Evolutionary conservation across 2,888 invertebrate genomes (phyloP).

Genomic region (Mellilla xanthometata): DNA sequence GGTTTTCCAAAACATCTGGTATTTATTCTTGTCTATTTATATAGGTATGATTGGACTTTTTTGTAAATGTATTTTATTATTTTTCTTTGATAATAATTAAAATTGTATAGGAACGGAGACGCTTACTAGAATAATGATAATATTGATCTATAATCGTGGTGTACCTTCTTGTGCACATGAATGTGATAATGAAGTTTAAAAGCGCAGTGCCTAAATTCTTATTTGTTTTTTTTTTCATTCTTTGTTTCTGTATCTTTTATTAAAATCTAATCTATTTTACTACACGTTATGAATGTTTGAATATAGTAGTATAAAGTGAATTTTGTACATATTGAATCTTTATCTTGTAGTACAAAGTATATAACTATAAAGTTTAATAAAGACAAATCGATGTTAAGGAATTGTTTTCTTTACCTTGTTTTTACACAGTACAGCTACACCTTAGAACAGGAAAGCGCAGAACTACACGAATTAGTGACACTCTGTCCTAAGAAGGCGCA

Average conservation of each 20-base stretch:
- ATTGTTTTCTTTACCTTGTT: constrained; percentile 11
- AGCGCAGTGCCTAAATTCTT: constrained; percentile 80
- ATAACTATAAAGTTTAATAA: constrained; percentile 74
- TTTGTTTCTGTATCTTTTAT: constrained; percentile 49
- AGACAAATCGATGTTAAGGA: constrained; percentile 76
- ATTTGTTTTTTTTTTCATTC: constrained; percentile 59
- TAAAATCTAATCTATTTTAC: constrained; percentile 51
- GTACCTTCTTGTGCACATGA: constrained; percentile 59
- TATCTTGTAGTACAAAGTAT: constrained; percentile 79
- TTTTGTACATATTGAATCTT: constrained; percentile 73
- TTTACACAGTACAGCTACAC: too few relatives aligned
- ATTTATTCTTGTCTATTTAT: constrained; percentile 23
- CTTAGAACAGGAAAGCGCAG: too few relatives aligned
- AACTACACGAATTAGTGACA: too few relatives aligned
- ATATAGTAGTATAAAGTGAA: constrained; percentile 47
- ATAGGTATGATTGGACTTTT: too few relatives aligned
- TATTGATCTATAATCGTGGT: constrained; percentile 51
- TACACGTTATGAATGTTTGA: constrained; percentile 49
- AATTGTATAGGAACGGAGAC: constrained; percentile 76
- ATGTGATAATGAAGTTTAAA: constrained; percentile 76
- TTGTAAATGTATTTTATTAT: too few relatives aligned
- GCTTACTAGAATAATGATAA: constrained; percentile 74
- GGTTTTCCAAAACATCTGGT: background rate
- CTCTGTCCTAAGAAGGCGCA: too few relatives aligned
- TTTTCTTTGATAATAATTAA: constrained; percentile 55